Evolutionary conservation across 1,140 invertebrate species (phyloP).

Genomic region (Apocrypta bakeri): DNA sequence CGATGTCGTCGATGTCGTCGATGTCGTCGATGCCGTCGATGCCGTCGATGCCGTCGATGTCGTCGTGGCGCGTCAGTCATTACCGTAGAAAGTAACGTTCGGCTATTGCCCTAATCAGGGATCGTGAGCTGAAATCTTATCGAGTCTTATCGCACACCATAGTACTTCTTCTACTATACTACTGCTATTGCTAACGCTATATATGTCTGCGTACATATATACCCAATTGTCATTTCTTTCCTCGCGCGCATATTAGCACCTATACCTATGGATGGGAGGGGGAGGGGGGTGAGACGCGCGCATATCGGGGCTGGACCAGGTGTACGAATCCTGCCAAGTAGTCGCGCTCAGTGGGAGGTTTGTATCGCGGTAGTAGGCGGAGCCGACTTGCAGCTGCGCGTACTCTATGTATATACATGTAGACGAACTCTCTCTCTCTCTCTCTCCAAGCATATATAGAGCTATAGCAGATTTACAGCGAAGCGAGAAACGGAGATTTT

Average conservation of each 20-base stretch:
- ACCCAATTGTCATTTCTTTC: not conserved
- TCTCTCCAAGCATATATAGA: not conserved
- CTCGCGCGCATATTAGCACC: not conserved
- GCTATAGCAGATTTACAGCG: not conserved
- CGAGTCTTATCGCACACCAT: not conserved
- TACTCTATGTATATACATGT: not conserved
- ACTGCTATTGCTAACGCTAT: not conserved
- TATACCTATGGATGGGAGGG: not conserved
- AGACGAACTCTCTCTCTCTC: not conserved
- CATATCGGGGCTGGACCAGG: not conserved
- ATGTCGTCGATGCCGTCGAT: not conserved
- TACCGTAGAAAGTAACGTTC: not conserved
- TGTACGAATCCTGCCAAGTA: not conserved
- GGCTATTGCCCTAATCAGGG: slow-evolving; percentile 43
- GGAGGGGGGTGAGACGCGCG: not conserved
- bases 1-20: not conserved
- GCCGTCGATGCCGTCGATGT: not conserved
- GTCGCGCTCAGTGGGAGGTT: slow-evolving; percentile 14
- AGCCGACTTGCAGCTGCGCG: slow-evolving; percentile 26
- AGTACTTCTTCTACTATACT: not conserved
- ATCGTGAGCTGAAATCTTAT: slow-evolving; percentile 51
- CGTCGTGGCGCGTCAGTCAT: slow-evolving; percentile 18
- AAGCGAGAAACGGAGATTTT: not conserved
- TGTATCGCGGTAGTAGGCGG: slow-evolving; percentile 42
- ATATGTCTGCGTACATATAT: not conserved